A percentile compares a stretch with the other conserved stretches of the same genome.
phyloP scores from a whole-genome alignment of 2,797 vertebrate species.

The Poecilia velifera region DNA sequence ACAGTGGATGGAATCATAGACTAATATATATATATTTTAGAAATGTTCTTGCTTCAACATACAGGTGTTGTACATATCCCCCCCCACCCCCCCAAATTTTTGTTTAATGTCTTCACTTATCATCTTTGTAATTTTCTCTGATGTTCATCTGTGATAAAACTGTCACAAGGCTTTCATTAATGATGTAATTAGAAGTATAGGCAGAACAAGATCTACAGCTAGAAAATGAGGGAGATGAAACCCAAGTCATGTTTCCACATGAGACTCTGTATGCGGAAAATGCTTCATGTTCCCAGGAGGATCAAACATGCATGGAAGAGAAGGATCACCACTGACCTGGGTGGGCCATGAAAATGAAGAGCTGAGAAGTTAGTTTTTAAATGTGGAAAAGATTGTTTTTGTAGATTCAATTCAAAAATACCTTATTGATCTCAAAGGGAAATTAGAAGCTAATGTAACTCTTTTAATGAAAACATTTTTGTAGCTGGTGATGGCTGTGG shows the following conservation, averaged over 20 bases:
- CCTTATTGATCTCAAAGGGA: no score
- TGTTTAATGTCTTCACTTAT: not conserved
- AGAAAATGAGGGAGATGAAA: not conserved
- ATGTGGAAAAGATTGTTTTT: not conserved
- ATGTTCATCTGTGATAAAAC: not conserved
- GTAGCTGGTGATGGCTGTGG: no score
- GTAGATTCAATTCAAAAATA: not conserved
- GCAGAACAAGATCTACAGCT: not conserved
- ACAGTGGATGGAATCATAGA: not conserved
- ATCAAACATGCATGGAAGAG: not conserved
- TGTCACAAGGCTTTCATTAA: not conserved
- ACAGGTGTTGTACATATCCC: not conserved
- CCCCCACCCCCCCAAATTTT: no score
- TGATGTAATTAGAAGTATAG: not conserved
- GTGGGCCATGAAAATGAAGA: not conserved
- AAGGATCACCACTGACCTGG: not conserved
- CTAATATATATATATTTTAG: no score
- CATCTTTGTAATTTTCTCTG: not conserved
- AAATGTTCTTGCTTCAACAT: not conserved
- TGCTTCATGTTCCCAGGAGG: not conserved
- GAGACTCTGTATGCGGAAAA: not conserved
- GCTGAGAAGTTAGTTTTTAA: not conserved
- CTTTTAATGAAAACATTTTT: no score
- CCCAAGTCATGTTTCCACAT: not conserved
- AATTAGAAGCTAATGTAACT: no score